Conservation (phyloP, 2,113 vertebrate species). For the Aleadryas rufinucha region DNA sequence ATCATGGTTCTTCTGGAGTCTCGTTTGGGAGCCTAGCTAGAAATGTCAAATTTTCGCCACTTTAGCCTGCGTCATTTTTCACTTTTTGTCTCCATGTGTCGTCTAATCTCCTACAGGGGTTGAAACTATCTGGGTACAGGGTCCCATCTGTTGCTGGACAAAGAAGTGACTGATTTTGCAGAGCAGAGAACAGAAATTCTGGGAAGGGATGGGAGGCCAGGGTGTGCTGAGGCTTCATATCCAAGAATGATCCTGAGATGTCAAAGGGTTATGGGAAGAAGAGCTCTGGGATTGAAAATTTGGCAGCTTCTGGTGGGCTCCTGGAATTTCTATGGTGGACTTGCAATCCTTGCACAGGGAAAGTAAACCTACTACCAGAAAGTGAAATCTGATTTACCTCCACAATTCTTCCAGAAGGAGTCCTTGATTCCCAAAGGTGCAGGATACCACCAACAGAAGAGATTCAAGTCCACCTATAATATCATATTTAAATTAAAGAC, state of each 20-base stretch:
- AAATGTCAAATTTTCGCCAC: background rate
- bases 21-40: background rate
- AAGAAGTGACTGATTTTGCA: background rate
- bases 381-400: background rate
- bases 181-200: background rate
- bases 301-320: background rate
- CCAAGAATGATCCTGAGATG: background rate
- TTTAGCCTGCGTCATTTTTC: background rate
- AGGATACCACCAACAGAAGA: background rate
- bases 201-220: background rate
- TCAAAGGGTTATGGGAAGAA: background rate
- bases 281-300: background rate
- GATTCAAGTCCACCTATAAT: background rate
- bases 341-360: background rate
- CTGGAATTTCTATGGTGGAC: background rate
- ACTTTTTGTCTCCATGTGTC: background rate
- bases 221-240: fast-evolving
- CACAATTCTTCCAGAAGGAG: background rate
- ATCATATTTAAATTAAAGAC: background rate
- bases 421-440: background rate
- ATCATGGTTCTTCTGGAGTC: background rate
- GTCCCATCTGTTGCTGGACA: background rate
- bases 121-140: background rate
- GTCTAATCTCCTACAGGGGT: background rate
- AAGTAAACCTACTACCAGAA: background rate